Evolutionary conservation across 2,888 invertebrate genomes (phyloP).

Genomic region (Pseudococcus jackbeardsleyi): DNA sequence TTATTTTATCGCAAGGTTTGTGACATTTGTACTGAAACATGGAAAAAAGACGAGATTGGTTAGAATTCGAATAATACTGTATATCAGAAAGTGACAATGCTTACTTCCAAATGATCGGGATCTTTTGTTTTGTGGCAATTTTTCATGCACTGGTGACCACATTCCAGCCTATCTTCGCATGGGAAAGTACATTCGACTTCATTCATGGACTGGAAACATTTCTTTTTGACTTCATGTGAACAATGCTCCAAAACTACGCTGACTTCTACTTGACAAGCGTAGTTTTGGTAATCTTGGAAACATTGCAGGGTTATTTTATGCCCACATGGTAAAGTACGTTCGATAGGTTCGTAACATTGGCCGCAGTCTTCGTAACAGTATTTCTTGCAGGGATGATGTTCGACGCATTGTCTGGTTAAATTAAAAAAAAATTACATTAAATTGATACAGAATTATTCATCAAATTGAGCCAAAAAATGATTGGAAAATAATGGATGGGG

Average conservation of each 20-base stretch:
- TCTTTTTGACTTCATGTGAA: slow-evolving; percentile 71
- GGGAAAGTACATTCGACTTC: slow-evolving; percentile 71
- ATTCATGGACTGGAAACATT: slow-evolving; percentile 70
- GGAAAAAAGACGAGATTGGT: neutral
- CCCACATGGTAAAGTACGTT: slow-evolving; percentile 69
- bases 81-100: neutral
- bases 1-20: slow-evolving; percentile 72
- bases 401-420: slow-evolving; percentile 66
- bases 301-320: slow-evolving; percentile 71
- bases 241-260: slow-evolving; percentile 69
- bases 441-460: too few species aligned
- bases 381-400: slow-evolving; percentile 65
- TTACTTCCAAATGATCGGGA: slow-evolving; percentile 75
- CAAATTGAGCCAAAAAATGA: too few species aligned
- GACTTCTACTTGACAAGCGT: slow-evolving; percentile 32
- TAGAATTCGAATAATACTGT: too few species aligned
- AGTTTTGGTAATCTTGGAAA: neutral
- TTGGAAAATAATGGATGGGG: too few species aligned
- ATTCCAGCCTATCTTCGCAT: slow-evolving; percentile 74
- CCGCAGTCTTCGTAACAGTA: slow-evolving; percentile 65
- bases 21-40: slow-evolving; percentile 70
- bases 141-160: slow-evolving; percentile 76
- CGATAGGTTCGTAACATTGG: slow-evolving; percentile 64
- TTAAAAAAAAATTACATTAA: too few species aligned
- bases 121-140: slow-evolving; percentile 75